Base-by-base conservation (phyloP, 1,140 invertebrate species). In the Venturia canescens region DNA sequence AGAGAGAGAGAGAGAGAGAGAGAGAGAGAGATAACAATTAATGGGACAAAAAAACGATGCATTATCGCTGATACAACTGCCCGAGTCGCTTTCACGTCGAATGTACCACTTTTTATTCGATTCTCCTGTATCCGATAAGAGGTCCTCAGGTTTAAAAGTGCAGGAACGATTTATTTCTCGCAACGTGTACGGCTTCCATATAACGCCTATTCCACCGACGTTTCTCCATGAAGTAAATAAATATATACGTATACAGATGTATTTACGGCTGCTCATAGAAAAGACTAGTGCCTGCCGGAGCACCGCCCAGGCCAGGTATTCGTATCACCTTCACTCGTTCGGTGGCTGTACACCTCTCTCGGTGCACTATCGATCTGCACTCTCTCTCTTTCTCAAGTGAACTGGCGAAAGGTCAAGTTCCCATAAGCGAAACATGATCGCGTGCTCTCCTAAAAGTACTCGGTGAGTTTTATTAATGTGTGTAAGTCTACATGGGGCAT, bases 401-500 rank as follows among this genome's bases (percentile, higher is more conserved):
- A 75, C 79, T 74, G 48, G 77, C 76, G 60, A 81, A 81, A 81
- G 80, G 80, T 81, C 80, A 81, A 81, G 80, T 81, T 81, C 80
- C 80, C 80, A 81, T 81, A 80, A 72, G 69, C 74, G 50, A 74
- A 60, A 80, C 71, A 74, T 74, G 71, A 84, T 86, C 79, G 76
- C 79, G 81, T 31, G 72, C 74, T 82, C 74, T 80, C 44, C 71
- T 74, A 53, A 74, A 74, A 74, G 44, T 11, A 50, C 15, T 16
- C 44, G 34, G 48, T 26, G 6, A 50, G 26, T 53, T 74, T 48
- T 69, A 69, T 69, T 31, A 69, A 69, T 69, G 18, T 69, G 29
- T 69, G 29, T 34, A 69, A 15, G 1, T 31, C 7, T 23, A 63
- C 60, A 63, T 26, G 60, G 23, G 60, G 60, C 9, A 63, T 63